Evolutionary conservation across 2,888 invertebrate genomes (phyloP), one percentile per base, ranked within the genome.

Genomic region (Carpatolechia fugitivella): DNA sequence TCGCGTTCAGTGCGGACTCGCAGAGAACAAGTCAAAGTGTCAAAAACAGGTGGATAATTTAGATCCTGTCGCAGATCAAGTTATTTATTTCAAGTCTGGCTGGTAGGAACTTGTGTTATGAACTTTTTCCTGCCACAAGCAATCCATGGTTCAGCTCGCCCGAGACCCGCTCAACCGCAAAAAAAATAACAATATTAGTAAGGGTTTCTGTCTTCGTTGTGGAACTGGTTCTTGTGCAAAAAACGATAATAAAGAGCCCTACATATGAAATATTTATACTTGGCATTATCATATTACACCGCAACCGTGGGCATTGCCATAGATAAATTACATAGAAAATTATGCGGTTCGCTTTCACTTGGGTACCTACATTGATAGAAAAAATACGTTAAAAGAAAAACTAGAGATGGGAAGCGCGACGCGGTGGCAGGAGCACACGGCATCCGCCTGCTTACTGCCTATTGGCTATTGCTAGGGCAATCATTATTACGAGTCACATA

Each of bases 251-350:
- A 83, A 80, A 78, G 75, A 74, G 68, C 74, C 74, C 71, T 78
- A 82, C 78, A 79, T 82, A 86, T 87, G 80, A 85, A 88, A 87
- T 85, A 88, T 86, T 85, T 87, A 87, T 88, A 84, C 78, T 72
- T 78, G 72, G 73, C 82, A 89, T 90, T 90, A 90, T 88, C 88
- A 90, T 90, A 89, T 86, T 88, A 89, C 90, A 86, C 70, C 85
- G 78, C 86, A 84, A 80, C 81, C 83, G 85, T 87, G 86, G 84
- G 81, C 80, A 82, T 82, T 78, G 85, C 77, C n/a, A n/a, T n/a
- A n/a, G n/a, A n/a, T n/a, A n/a, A n/a, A n/a, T n/a, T n/a, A n/a
- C n/a, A 83, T 82, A 82, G 83, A 82, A 86, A 88, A 89, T 87
- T 83, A 85, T 85, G 77, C 83, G 80, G 76, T 85, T 82, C 81